Conservation (phyloP, 2,888 invertebrate genomes). For the Erebia epiphron region DNA sequence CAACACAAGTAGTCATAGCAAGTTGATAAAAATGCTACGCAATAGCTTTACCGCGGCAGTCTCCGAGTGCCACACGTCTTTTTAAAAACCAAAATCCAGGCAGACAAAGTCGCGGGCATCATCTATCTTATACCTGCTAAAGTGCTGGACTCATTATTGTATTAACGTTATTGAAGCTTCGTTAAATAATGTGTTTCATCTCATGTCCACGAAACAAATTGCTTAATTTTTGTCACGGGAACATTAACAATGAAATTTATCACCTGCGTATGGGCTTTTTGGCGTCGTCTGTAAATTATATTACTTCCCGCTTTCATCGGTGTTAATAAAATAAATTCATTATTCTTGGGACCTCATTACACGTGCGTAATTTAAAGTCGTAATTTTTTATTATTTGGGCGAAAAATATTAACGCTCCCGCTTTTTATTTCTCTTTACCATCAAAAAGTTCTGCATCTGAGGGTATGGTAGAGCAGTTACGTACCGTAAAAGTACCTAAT, state of each 20-base stretch:
- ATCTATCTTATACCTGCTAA: too few species aligned
- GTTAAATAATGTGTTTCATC: constrained; percentile 78
- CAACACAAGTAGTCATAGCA: too few species aligned
- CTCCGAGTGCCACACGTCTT: too few species aligned
- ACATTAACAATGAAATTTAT: constrained; percentile 73
- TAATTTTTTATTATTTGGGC: constrained; percentile 18
- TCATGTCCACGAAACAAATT: constrained; percentile 76
- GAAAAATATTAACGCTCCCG: background rate
- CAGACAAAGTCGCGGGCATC: too few species aligned
- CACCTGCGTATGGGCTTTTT: constrained; percentile 60
- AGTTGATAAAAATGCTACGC: too few species aligned
- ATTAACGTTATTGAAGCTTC: constrained; percentile 58
- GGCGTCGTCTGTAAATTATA: constrained; percentile 53
- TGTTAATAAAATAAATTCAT: constrained; percentile 38
- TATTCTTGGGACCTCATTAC: constrained; percentile 29
- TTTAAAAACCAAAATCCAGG: too few species aligned
- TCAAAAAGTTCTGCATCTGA: too few species aligned
- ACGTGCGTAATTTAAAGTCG: constrained; percentile 26
- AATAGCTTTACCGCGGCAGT: too few species aligned
- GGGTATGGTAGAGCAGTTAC: background rate
- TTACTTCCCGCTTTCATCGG: constrained; percentile 36
- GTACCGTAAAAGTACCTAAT: too few species aligned
- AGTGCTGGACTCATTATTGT: background rate
- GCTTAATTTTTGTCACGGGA: constrained; percentile 72
- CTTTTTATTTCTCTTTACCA: background rate